Evolutionary conservation across 2,888 invertebrate genomes (phyloP).

Genomic region (Chrysotoxum bicinctum): DNA sequence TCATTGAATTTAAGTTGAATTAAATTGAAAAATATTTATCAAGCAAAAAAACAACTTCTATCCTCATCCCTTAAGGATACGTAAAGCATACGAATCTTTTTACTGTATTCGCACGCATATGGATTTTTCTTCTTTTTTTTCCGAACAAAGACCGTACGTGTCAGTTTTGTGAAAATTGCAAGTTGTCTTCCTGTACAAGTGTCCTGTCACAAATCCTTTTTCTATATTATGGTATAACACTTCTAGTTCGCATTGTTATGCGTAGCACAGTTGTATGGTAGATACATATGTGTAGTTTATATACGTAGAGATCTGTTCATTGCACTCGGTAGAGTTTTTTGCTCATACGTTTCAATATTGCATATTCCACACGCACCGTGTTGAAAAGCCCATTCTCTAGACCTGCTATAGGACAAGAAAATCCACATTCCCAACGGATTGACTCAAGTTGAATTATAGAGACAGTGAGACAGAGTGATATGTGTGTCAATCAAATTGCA

Average conservation of each 20-base stretch:
- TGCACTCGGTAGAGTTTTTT: conserved; percentile 2
- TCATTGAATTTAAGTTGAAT: too few relatives aligned
- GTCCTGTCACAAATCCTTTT: conserved; percentile 17
- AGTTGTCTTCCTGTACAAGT: not conserved
- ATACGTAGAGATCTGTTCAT: not conserved
- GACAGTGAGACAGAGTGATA: not conserved
- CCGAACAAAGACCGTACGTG: conserved; percentile 8
- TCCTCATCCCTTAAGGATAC: not conserved
- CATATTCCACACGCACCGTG: conserved; percentile 14
- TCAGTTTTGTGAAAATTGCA: conserved; percentile 28
- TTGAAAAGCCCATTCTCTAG: not conserved
- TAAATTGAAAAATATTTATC: not conserved
- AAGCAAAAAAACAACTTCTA: not conserved
- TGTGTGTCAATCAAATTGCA: conserved; percentile 5
- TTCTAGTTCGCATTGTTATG: conserved; percentile 33
- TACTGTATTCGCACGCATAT: too few relatives aligned
- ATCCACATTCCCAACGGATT: not conserved
- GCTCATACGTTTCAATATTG: not conserved
- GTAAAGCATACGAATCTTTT: not conserved
- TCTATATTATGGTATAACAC: not conserved
- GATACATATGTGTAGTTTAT: not conserved
- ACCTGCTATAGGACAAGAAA: not conserved
- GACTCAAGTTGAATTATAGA: not conserved
- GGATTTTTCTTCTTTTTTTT: not conserved
- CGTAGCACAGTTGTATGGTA: conserved; percentile 23